Conservation (phyloP, 2,797 vertebrate genomes). For the Heliangelus exortis region DNA sequence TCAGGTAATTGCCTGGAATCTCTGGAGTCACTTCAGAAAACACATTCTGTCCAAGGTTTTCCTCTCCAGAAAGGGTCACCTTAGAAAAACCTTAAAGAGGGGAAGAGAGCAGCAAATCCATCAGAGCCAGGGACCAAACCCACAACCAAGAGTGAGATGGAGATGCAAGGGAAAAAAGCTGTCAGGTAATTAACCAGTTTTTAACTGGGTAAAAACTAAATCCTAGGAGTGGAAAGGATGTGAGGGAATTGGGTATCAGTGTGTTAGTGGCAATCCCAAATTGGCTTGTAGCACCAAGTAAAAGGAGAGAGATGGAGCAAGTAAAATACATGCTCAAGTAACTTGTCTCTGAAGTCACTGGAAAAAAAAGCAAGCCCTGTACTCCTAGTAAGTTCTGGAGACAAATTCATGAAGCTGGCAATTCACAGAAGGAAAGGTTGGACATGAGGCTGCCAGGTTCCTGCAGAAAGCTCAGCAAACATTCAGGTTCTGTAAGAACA, state of each 20-base stretch:
- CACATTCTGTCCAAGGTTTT: conserved; percentile 41
- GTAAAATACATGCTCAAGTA: background rate
- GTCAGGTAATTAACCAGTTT: conserved; percentile 34
- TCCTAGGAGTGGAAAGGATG: background rate
- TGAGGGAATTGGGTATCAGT: conserved; percentile 27
- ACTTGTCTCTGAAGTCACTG: background rate
- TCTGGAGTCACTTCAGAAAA: conserved; percentile 52
- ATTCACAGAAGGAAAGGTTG: background rate
- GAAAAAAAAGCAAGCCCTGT: background rate
- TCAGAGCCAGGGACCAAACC: conserved; percentile 40
- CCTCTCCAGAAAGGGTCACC: conserved; percentile 13
- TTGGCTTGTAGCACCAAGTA: background rate
- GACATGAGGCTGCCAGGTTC: background rate
- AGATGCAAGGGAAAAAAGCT: background rate
- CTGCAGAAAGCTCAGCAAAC: background rate
- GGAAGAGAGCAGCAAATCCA: conserved; percentile 27
- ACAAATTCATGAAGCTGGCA: background rate
- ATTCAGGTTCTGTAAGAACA: background rate
- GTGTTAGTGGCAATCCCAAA: background rate
- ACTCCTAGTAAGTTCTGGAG: background rate
- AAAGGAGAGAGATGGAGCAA: background rate
- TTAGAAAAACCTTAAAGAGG: conserved; percentile 11
- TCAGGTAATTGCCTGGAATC: conserved; percentile 46
- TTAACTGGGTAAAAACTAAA: background rate
- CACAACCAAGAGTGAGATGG: background rate